Base-by-base conservation (phyloP, 2,113 vertebrate genomes). In the Motacilla tschutschensis region DNA sequence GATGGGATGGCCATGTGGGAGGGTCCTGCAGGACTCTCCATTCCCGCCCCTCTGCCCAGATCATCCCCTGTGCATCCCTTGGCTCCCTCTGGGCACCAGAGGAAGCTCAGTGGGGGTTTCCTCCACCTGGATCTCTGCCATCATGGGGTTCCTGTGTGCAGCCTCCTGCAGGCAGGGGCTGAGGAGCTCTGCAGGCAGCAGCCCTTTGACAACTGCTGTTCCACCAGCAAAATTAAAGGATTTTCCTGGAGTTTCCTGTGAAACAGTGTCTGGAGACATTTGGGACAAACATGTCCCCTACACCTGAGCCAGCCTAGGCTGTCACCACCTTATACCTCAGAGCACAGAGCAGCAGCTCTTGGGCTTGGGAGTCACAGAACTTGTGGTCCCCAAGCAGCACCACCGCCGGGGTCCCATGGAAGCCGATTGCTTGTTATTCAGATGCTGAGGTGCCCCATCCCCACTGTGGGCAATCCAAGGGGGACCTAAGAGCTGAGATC, bases 391-490 rank as follows among this genome's bases (percentile, higher is more conserved):
- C 25, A 13, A 67, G 31, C 31, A 69, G 8, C 48, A 71, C 12
- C 12, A 4, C 41, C 31, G 43, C 16, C 50, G 48, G 46, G 44
- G 25, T 18, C 19, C 53, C 1, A 1, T 1, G 4, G 48, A 43
- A 71, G 4, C 11, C 85, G 66, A 36, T 14, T 2, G 0, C 22
- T 79, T 29, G 22, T 46, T 64, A 12, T 54, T 60, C 0, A 0
- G 19, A 17, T 64, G 29, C 35, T 5, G 5, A 65, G 40, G 15
- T 19, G 26, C 9, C 3, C 33, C 26, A 25, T 58, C 11, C 50
- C 17, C 17, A 11, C 6, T 0, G 0, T 3, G 41, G 47, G 44
- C 5, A 29, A 19, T 26, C 60, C 36, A 43, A 79, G 41, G 13
- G 21, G 28, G 9, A 38, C 11, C 35, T 33, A 26, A 59, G 67